A percentile compares a stretch with the other conserved stretches of the same genome.
Conservation (phyloP, 2,888 invertebrate species). For the Ellobium chinense region DNA sequence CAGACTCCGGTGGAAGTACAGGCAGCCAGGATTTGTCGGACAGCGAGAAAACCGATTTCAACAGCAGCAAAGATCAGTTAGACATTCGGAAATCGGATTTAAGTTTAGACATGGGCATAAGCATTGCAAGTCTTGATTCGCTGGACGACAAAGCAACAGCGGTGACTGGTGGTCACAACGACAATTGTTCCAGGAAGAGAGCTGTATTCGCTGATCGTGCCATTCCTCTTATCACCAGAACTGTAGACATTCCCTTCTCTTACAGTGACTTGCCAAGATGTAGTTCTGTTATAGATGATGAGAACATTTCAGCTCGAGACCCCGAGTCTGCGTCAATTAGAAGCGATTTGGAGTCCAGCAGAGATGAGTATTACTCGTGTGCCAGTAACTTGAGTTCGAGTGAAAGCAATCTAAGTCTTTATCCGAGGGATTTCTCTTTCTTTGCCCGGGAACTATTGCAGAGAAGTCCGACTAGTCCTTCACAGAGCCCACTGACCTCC, state of each 20-base stretch:
- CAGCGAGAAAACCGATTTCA: not conserved
- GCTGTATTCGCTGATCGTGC: not conserved
- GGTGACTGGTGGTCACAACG: not conserved
- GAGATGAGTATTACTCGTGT: not conserved
- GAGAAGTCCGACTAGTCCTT: not conserved
- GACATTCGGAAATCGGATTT: not conserved
- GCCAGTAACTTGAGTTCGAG: not conserved
- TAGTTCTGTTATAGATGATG: too few species aligned
- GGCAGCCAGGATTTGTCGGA: conserved; percentile 24
- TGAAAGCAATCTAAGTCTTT: not conserved
- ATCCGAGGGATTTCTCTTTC: not conserved
- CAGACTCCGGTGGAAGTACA: conserved; percentile 18
- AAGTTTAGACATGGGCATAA: conserved; percentile 27
- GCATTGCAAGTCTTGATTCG: conserved; percentile 13
- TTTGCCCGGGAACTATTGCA: not conserved
- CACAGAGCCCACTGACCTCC: not conserved
- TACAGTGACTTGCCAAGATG: not conserved
- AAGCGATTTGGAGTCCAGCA: not conserved
- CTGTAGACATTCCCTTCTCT: not conserved
- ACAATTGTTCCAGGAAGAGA: not conserved
- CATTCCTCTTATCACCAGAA: not conserved
- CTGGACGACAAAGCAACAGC: not conserved
- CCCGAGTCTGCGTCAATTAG: not conserved
- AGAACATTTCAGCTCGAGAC: not conserved
- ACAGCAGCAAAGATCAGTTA: not conserved